Conservation (phyloP, 2,113 vertebrate genomes). For the Rhinoderma darwinii region DNA sequence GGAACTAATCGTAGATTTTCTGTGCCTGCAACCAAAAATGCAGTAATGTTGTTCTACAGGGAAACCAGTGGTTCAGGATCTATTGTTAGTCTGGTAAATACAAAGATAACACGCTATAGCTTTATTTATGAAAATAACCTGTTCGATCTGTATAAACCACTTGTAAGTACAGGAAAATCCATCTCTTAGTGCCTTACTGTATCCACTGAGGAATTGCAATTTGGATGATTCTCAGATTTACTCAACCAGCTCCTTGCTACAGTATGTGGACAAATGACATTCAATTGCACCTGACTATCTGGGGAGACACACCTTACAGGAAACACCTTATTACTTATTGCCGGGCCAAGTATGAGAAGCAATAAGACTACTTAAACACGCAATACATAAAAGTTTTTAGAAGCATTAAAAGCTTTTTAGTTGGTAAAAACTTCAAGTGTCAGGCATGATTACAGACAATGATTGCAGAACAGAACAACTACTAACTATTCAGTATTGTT, state of each 20-base stretch:
- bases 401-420: not conserved
- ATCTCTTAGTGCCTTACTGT: not conserved
- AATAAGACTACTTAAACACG: not conserved
- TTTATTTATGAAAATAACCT: not conserved
- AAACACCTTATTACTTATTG: not conserved
- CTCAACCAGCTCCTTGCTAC: not conserved
- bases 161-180: not conserved
- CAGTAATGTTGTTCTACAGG: not conserved
- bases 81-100: not conserved
- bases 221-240: not conserved
- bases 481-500: not conserved
- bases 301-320: not conserved
- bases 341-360: not conserved
- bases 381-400: not conserved
- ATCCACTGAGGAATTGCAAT: not conserved
- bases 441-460: not conserved
- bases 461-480: not conserved
- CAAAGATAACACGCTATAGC: not conserved
- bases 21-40: not conserved
- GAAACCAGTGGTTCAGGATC: not conserved
- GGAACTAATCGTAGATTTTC: not conserved
- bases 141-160: not conserved
- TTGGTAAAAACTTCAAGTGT: too few species aligned
- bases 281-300: not conserved
- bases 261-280: not conserved